These are phyloP conservation scores for Lemur catta DNA, from an alignment of 2,797 vertebrate species.

Conservation along the genomic window DNA sequence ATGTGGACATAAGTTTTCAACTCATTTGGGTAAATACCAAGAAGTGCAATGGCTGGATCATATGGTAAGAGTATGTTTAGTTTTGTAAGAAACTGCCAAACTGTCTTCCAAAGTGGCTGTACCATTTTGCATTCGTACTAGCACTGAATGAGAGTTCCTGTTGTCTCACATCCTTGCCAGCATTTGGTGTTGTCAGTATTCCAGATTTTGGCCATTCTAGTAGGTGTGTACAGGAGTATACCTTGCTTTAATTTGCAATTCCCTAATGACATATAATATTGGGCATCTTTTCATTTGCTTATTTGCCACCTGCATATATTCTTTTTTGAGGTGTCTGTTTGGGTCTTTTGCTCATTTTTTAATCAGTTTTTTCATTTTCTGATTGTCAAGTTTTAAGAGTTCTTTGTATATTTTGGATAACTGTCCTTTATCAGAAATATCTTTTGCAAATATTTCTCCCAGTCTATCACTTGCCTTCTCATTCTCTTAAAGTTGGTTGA, in stretches of 20 bases:
- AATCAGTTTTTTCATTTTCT: background rate
- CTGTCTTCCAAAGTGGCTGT: background rate
- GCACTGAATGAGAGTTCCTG: background rate
- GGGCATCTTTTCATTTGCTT: background rate
- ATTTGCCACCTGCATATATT: background rate
- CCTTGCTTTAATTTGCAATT: background rate
- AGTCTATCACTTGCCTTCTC: background rate
- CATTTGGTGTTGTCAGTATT: background rate
- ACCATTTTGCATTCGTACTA: background rate
- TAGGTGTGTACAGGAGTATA: accelerated
- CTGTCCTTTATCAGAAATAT: background rate
- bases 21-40: background rate
- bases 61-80: background rate
- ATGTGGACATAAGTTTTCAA: background rate
- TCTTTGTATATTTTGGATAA: background rate
- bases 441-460: constrained; percentile 33
- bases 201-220: background rate
- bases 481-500: background rate
- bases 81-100: background rate
- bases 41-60: background rate
- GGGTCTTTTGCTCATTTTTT: background rate
- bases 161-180: too few relatives aligned
- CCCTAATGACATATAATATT: background rate
- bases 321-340: background rate
- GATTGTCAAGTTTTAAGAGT: background rate